These are phyloP conservation scores for Boloria euphrosyne DNA, from an alignment of 2,888 invertebrate species.

Conservation along the genomic window DNA sequence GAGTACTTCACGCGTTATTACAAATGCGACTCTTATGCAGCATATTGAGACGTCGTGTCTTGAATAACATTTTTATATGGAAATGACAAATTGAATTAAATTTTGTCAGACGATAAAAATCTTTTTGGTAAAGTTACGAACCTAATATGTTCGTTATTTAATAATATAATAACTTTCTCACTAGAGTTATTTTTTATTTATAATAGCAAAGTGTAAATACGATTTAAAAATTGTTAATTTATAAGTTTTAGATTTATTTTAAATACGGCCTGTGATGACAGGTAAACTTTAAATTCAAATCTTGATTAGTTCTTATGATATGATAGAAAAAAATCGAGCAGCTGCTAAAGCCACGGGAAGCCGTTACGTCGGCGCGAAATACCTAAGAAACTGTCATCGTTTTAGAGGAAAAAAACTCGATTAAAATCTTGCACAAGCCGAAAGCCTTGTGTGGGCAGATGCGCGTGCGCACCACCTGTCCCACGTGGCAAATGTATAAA, in stretches of 20 bases:
- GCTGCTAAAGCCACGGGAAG: slow-evolving; percentile 59
- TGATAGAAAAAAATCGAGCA: slow-evolving; percentile 45
- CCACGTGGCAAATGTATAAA: slow-evolving; percentile 78
- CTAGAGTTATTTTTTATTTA: too few relatives aligned
- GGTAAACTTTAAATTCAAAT: slow-evolving; percentile 9
- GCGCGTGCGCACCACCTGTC: slow-evolving; percentile 79
- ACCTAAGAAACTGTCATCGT: slow-evolving; percentile 74
- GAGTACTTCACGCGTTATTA: slow-evolving; percentile 59
- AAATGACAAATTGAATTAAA: slow-evolving; percentile 7
- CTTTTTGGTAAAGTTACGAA: too few relatives aligned
- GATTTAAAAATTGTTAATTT: too few relatives aligned
- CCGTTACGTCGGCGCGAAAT: slow-evolving; percentile 68
- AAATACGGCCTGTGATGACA: too few relatives aligned
- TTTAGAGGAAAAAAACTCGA: slow-evolving; percentile 62
- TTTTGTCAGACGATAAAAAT: slow-evolving; percentile 5
- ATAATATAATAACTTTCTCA: too few relatives aligned
- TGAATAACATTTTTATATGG: slow-evolving; percentile 45
- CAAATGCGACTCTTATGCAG: slow-evolving; percentile 58
- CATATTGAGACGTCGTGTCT: slow-evolving; percentile 49
- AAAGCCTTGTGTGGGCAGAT: slow-evolving; percentile 61
- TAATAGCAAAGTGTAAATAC: too few relatives aligned
- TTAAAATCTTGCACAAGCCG: slow-evolving; percentile 79
- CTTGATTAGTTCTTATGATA: slow-evolving; percentile 36
- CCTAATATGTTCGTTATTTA: too few relatives aligned
- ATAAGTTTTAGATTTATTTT: too few relatives aligned